A percentile compares a stretch with the other conserved stretches of the same genome.
These are phyloP conservation scores for Progne subis DNA, from an alignment of 2,113 vertebrate species.

Conservation along the genomic window DNA sequence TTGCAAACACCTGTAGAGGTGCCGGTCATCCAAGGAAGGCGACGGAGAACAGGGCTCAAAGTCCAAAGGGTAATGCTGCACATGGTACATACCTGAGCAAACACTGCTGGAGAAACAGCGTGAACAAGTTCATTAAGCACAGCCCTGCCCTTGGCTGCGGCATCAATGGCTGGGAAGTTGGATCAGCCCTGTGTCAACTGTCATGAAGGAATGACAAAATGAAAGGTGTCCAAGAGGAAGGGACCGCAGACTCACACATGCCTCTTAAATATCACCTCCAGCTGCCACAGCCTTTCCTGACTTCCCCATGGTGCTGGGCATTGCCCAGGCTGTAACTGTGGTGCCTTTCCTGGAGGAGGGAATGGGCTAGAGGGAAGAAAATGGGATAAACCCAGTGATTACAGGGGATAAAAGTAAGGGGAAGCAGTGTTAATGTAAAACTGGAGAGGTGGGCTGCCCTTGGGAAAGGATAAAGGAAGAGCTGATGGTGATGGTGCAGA, in stretches of 20 bases:
- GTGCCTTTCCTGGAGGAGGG: neutral
- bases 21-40: neutral
- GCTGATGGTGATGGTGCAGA: neutral
- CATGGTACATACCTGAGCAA: neutral
- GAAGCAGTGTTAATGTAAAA: neutral
- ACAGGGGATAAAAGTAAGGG: neutral
- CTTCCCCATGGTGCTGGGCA: fast-evolving
- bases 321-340: neutral
- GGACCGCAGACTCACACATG: neutral
- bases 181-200: neutral
- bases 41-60: neutral
- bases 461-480: neutral
- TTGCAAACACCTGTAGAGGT: neutral
- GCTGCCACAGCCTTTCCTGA: neutral
- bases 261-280: neutral
- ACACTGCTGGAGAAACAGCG: neutral
- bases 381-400: neutral
- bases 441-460: neutral
- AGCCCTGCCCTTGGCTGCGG: slow-evolving; percentile 3
- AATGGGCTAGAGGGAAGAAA: neutral
- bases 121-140: neutral
- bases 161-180: neutral
- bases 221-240: neutral
- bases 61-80: neutral
- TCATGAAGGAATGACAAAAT: neutral